phyloP scores from a whole-genome alignment of 2,888 invertebrate species.

The Himalopsyche kuldschensis region DNA sequence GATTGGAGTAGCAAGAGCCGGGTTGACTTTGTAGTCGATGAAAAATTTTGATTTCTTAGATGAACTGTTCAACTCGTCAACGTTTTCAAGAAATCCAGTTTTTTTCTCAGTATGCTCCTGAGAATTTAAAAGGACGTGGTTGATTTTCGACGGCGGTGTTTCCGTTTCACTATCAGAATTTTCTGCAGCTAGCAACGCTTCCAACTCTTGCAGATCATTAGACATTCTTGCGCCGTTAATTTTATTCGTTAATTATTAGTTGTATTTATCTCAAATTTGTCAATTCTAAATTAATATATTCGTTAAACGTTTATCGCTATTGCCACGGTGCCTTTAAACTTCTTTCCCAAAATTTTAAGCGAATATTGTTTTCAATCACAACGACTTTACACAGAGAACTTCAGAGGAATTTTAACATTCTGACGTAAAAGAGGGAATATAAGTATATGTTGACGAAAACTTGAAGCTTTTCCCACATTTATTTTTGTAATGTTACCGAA shows the following conservation, averaged over 20 bases:
- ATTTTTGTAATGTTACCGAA: slow-evolving; percentile 4
- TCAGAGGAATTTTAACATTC: too few species aligned
- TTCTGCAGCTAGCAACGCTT: slow-evolving; percentile 54
- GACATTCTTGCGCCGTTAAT: slow-evolving; percentile 44
- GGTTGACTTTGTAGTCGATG: not conserved
- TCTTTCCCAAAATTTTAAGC: too few species aligned
- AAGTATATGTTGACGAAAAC: too few species aligned
- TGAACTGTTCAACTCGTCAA: not conserved
- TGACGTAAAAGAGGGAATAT: too few species aligned
- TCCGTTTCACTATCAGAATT: slow-evolving; percentile 43
- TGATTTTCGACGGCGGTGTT: slow-evolving; percentile 1
- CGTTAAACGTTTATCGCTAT: too few species aligned
- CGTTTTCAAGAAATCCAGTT: slow-evolving; percentile 29
- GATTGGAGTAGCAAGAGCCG: not conserved
- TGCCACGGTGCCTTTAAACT: too few species aligned
- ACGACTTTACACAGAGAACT: too few species aligned
- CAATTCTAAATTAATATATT: too few species aligned
- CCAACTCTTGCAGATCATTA: slow-evolving; percentile 53
- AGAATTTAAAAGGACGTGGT: not conserved
- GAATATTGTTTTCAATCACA: too few species aligned
- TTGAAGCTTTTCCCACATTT: not conserved
- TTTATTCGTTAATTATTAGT: not conserved
- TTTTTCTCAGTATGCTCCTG: not conserved
- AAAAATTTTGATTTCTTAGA: not conserved
- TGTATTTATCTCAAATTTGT: too few species aligned